Evolutionary conservation across 2,113 vertebrate genomes (phyloP).

Genomic region (Serilophus lunatus): DNA sequence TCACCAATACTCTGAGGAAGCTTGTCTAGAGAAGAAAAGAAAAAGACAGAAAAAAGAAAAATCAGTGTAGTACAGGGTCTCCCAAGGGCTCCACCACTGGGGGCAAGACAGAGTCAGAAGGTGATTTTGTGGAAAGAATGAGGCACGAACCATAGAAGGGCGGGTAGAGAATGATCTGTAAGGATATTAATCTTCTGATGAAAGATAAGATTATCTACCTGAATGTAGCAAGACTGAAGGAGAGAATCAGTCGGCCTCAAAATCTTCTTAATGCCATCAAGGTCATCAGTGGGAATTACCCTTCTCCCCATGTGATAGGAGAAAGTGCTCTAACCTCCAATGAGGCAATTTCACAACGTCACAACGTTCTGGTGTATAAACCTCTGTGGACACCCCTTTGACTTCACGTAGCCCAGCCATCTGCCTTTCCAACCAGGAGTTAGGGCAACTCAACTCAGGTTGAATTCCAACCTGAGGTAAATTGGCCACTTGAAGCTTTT

Average conservation of each 20-base stretch:
- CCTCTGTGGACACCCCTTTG: not conserved
- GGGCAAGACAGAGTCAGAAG: not conserved
- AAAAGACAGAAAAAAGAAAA: not conserved
- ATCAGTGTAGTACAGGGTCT: not conserved
- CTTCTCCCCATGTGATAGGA: not conserved
- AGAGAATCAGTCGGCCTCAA: not conserved
- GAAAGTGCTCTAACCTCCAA: not conserved
- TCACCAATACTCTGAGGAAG: not conserved
- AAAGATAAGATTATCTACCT: constrained; percentile 25
- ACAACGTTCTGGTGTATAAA: not conserved
- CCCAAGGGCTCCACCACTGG: not conserved
- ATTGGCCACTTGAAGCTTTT: not conserved
- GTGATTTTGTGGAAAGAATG: not conserved
- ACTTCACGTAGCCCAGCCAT: not conserved
- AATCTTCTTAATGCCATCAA: not conserved
- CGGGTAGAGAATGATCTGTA: not conserved
- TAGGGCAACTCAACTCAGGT: too few relatives aligned
- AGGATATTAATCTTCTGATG: not conserved
- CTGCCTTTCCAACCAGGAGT: not conserved
- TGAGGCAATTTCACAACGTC: not conserved
- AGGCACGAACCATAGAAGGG: not conserved
- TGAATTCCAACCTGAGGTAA: not conserved
- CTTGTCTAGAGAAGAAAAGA: not conserved
- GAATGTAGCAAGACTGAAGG: not conserved
- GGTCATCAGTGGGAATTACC: not conserved